Evolutionary conservation across 1,140 invertebrate species (phyloP), one percentile per base, ranked within the genome.

Genomic region (Panulirus ornatus): DNA sequence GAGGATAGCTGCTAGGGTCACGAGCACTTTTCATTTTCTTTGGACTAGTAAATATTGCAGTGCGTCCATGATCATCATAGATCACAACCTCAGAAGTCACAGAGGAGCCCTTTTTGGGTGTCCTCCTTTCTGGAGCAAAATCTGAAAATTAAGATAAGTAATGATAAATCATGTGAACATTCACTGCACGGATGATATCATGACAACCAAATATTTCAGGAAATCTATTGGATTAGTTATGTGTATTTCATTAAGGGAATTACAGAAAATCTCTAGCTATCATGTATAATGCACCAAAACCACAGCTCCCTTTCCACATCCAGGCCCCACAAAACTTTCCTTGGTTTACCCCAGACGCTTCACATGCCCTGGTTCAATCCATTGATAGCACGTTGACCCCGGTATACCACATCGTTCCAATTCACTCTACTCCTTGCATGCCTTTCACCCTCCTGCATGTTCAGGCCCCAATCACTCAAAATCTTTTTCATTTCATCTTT

Each of bases 11-110:
- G 27, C 73, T 78, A 9, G 38, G 1, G 1, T 40, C 38, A 1
- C 38, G 54, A 2, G 34, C 54, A 66, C 19, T 78, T 3, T 40
- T 44, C n/a, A 51, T 51, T n/a, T 78, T 88, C 54, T 70, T 63
- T 6, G 75, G 85, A 47, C 85, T 88, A n/a, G 85, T 88, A 75
- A 79, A 88, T 40, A 88, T 88, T 8, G 75, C 85, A 22, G 85
- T 88, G 30, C 85, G 75, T 19, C 85, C 85, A 34, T 19, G 51
- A 51, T 88, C 85, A 79, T 88, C 75, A 22, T 88, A 88, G 2
- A 88, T 88, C 1, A 88, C 75, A 58, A 87, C 85, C 22, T 78
- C 85, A 22, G 85, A 88, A 42, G 85, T 66, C 36, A 79, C 54
- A 22, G 85, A 70, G 5, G 54, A 40, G 36, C 16, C 19, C 36